Base-by-base conservation (phyloP, 2,888 invertebrate species). In the Abscondita cerata region DNA sequence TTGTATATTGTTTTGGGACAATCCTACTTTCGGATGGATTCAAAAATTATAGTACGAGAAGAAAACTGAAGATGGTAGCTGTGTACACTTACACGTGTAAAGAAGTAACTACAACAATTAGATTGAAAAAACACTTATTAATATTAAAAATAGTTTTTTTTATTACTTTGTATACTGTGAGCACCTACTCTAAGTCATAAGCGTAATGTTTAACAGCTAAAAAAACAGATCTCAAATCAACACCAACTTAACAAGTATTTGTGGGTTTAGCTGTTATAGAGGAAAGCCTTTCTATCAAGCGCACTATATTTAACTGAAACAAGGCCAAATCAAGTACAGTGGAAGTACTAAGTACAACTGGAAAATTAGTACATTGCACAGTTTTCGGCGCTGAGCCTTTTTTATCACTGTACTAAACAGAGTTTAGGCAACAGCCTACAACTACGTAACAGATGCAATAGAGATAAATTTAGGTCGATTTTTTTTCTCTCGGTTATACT, bases 381-480 rank as follows among this genome's bases (percentile, higher is more conserved):
- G 36, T 40, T 62, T 62, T 36, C 55, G 16, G 54, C 19, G 19
- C 20, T 9, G 36, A 36, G 36, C 36, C 36, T 46, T 46, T 16
- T 41, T 41, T 46, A 20, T 46, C 20, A 31, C 47, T 48, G 47
- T 31, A 48, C 12, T 48, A 48, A 31, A 8, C 12, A 19, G 19
- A 18, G 44, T 9, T 16, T 44, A 44, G 44, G 44, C 44, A 44
- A 16, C 19, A 44, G 31, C 41, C 52, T 40, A 44, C 41, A 44
- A 33, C 58, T 34, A 46, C 20, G 15, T 20, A 46, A 59, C 13
- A 52, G 59, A 65, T 67, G 65, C 71, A 72, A 72, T 69, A 70
- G 65, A 66, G 69, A 70, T 68, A 70, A 72, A 69, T 68, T 64
- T 66, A 65, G 69, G 72, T 69, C 68, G 33, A 54, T 51, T 59